Percentiles rank a stretch among this genome's conserved stretches.
Evolutionary conservation across 2,113 vertebrate species (phyloP).

Genomic region (Eidolon helvum): DNA sequence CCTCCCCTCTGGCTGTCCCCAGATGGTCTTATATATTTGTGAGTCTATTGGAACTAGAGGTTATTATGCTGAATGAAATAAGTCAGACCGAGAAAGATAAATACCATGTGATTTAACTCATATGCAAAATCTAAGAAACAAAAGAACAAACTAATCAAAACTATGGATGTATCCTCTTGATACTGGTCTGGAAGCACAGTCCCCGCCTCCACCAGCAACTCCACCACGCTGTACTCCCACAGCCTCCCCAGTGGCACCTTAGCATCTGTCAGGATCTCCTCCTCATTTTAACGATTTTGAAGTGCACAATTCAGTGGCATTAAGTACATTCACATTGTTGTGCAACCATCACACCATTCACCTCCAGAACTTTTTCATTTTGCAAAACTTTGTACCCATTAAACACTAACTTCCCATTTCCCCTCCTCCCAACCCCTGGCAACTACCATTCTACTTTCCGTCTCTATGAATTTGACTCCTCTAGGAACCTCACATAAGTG

Average conservation of each 20-base stretch:
- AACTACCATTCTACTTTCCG: background rate
- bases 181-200: constrained; percentile 91
- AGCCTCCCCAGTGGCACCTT: constrained; percentile 92
- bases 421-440: background rate
- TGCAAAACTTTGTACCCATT: background rate
- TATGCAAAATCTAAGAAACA: too few relatives aligned
- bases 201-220: constrained; percentile 94
- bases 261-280: constrained; percentile 94
- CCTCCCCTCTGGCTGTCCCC: too few relatives aligned
- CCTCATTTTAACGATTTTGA: constrained; percentile 45
- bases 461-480: background rate
- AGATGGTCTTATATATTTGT: too few relatives aligned
- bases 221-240: constrained; percentile 94
- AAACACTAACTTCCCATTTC: background rate
- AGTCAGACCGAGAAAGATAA: too few relatives aligned
- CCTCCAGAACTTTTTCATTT: background rate
- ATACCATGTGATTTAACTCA: too few relatives aligned
- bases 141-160: too few relatives aligned
- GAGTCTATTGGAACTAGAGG: too few relatives aligned
- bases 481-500: background rate
- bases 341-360: background rate
- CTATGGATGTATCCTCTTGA: constrained; percentile 81
- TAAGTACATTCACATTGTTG: background rate
- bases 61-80: too few relatives aligned
- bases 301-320: background rate